Percentiles rank a stretch among this genome's conserved stretches.
Evolutionary conservation across 2,797 vertebrate genomes (phyloP).

Genomic region (Acrocephalus scirpaceus): DNA sequence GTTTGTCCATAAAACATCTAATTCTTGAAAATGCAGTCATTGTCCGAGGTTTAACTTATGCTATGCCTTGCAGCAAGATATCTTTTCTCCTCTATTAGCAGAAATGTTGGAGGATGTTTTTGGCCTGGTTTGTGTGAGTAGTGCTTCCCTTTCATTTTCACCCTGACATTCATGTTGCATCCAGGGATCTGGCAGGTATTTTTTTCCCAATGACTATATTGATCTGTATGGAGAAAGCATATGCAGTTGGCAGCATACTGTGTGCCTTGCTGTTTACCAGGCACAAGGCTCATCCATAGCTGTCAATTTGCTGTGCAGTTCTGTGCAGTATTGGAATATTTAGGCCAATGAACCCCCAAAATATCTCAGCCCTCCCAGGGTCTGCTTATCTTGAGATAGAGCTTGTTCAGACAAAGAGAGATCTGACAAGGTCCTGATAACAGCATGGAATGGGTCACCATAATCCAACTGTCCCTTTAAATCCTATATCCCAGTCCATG

Average conservation of each 20-base stretch:
- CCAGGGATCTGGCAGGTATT: background rate
- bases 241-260: background rate
- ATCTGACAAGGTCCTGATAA: background rate
- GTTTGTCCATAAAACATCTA: background rate
- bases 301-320: background rate
- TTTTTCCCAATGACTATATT: conserved; percentile 43
- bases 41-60: background rate
- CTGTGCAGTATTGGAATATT: background rate
- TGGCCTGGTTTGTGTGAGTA: background rate
- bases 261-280: conserved; percentile 38
- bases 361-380: background rate
- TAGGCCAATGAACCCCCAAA: background rate
- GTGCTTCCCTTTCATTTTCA: background rate
- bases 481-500: background rate
- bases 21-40: background rate
- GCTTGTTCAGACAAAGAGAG: background rate
- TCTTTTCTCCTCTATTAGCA: background rate
- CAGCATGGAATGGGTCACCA: background rate
- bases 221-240: conserved; percentile 25
- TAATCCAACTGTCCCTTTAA: background rate
- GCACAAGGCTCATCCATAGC: background rate
- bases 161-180: background rate
- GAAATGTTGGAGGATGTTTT: background rate
- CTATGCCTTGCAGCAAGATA: background rate
- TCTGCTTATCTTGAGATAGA: background rate